A percentile compares a stretch with the other conserved stretches of the same genome.
Conservation (phyloP, 2,113 vertebrate species). For the Setophaga kirtlandii region DNA sequence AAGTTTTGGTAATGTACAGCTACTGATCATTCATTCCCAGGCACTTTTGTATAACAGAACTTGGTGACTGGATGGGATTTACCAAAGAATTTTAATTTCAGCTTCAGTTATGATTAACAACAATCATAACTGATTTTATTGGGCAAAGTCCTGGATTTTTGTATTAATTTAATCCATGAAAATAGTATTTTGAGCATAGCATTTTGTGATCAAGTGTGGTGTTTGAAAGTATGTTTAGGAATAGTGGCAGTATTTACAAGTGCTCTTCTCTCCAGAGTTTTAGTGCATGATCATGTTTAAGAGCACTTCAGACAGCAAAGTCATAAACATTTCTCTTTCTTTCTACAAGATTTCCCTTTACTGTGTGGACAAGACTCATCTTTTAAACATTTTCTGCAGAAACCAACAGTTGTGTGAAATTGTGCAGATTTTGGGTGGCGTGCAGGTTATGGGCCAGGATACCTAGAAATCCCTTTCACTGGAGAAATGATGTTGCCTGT, state of each 20-base stretch:
- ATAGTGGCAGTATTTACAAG: background rate
- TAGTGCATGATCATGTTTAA: background rate
- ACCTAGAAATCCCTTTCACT: background rate
- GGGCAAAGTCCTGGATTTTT: background rate
- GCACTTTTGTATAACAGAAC: background rate
- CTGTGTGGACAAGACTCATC: background rate
- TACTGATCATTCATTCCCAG: background rate
- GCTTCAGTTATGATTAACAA: background rate
- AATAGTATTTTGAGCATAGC: background rate
- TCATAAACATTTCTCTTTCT: background rate
- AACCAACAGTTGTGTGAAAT: background rate
- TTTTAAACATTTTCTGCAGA: background rate
- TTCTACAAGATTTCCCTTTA: background rate
- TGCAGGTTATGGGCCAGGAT: background rate
- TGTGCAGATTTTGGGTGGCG: fast-evolving
- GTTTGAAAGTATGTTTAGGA: background rate
- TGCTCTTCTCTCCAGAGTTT: background rate
- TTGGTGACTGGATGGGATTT: background rate
- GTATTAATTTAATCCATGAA: background rate
- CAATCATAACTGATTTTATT: background rate
- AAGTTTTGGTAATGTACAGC: background rate
- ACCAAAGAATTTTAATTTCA: background rate
- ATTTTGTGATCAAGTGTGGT: background rate
- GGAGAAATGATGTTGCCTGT: background rate
- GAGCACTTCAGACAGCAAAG: background rate